phyloP scores from a whole-genome alignment of 1,140 invertebrate genomes.

The Sitodiplosis mosellana region DNA sequence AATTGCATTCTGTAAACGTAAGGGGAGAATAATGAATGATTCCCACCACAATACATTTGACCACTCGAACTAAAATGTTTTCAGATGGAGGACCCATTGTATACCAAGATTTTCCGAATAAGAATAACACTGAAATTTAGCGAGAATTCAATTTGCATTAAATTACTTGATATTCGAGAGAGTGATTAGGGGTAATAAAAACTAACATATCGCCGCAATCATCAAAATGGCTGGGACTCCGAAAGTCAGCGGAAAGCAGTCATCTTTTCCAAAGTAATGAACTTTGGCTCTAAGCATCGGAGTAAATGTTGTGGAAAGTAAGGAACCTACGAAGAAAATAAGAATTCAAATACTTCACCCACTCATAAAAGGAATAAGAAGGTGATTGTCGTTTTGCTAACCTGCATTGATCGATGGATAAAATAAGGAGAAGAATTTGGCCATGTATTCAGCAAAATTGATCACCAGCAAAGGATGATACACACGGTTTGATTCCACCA shows the following conservation, averaged over 20 bases:
- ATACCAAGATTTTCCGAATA: constrained; percentile 54
- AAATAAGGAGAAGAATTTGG: constrained; percentile 60
- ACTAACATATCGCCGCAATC: constrained; percentile 45
- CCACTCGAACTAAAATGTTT: constrained; percentile 55
- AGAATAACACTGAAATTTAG: constrained; percentile 41
- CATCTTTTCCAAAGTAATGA: constrained; percentile 42
- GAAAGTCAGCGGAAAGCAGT: constrained; percentile 64
- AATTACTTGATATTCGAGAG: background rate
- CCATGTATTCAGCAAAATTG: constrained; percentile 49
- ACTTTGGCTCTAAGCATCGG: constrained; percentile 51
- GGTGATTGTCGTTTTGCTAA: too few species aligned
- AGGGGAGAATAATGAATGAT: background rate
- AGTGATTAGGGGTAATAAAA: too few species aligned
- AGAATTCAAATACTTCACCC: too few species aligned
- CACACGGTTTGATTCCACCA: constrained; percentile 72
- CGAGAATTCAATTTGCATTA: background rate
- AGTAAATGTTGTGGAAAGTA: constrained; percentile 58
- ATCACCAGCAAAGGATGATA: constrained; percentile 70
- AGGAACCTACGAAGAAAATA: too few species aligned
- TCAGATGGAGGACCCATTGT: constrained; percentile 53
- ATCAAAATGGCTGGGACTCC: constrained; percentile 56
- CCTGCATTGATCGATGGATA: constrained; percentile 71
- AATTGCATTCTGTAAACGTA: background rate
- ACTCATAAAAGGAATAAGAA: too few species aligned
- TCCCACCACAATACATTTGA: constrained; percentile 36